Conservation (phyloP, 1,140 invertebrate species). For the Heliothis virescens region DNA sequence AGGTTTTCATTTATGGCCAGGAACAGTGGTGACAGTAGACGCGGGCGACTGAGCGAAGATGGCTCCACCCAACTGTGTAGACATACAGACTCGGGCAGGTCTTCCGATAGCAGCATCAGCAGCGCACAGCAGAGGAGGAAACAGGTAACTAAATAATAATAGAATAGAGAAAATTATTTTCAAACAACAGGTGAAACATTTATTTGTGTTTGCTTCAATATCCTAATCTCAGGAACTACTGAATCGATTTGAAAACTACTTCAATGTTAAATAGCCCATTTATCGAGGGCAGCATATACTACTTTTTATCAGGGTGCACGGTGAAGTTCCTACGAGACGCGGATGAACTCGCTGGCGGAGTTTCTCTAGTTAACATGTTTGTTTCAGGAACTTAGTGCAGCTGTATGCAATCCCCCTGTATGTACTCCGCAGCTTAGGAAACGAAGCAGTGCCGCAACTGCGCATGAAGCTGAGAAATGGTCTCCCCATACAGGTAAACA, state of each 20-base stretch:
- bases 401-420: constrained; percentile 65
- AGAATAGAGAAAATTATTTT: neutral
- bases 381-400: constrained; percentile 70
- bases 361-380: neutral
- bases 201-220: too few species aligned
- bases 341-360: too few species aligned
- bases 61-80: constrained; percentile 74
- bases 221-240: too few species aligned
- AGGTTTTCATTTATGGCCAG: constrained; percentile 50
- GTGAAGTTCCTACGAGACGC: too few species aligned
- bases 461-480: constrained; percentile 79
- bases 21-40: constrained; percentile 80
- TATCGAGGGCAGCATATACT: too few species aligned
- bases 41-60: constrained; percentile 79
- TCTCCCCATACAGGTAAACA: constrained; percentile 75
- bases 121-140: constrained; percentile 82
- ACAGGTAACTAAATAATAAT: constrained; percentile 67
- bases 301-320: too few species aligned
- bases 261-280: too few species aligned
- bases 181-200: too few species aligned
- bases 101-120: constrained; percentile 84
- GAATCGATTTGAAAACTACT: too few species aligned
- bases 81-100: constrained; percentile 83
- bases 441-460: constrained; percentile 66
- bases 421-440: constrained; percentile 79